Evolutionary conservation across 2,113 vertebrate species (phyloP), one percentile per base, ranked within the genome.

Genomic region (Hippocampus guttulatus): DNA sequence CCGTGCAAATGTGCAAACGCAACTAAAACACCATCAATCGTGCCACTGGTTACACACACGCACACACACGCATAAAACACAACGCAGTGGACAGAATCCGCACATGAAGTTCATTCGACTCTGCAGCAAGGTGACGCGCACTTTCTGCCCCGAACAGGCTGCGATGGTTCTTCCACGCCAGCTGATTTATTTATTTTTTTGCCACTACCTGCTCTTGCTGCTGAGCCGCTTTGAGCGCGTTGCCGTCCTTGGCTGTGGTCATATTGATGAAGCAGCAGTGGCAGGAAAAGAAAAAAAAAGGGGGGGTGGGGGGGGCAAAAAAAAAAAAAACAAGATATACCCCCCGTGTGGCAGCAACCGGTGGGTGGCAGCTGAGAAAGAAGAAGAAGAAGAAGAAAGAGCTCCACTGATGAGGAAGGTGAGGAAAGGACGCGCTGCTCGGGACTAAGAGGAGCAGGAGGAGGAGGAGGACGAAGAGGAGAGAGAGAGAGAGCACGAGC

Each of bases 201-300:
- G 23, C 27, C 47, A 67, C 89, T 95, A 98, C 96, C 96, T 97
- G 95, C 3, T 98, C 96, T 70, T 95, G 96, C 85, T 96, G 95
- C 6, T 94, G 95, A 87, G 84, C 90, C 75, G 94, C 75, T 90
- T 97, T 97, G 80, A 91, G 88, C 71, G 93, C 92, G 74, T 84
- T 93, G 77, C 93, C 85, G 77, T 98, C 96, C 93, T 97, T 98
- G 80, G 94, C 94, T 52, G 96, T 98, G 85, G 96, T 98, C 96
- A 98, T 98, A 91, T 78, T 93, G 47, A 62, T 62, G 79, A 55
- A 55, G 52, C 52, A 23, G 52, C 52, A 51, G 15, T 16, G 16
- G 12, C 18, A 49, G 16, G 4, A 5, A 49, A 49, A 5, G 1
- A 49, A 49, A 8, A 18, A 51, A 6, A 20, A 51, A 80, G 80